Base-by-base conservation (phyloP, 2,888 invertebrate species). In the Boloria euphrosyne region DNA sequence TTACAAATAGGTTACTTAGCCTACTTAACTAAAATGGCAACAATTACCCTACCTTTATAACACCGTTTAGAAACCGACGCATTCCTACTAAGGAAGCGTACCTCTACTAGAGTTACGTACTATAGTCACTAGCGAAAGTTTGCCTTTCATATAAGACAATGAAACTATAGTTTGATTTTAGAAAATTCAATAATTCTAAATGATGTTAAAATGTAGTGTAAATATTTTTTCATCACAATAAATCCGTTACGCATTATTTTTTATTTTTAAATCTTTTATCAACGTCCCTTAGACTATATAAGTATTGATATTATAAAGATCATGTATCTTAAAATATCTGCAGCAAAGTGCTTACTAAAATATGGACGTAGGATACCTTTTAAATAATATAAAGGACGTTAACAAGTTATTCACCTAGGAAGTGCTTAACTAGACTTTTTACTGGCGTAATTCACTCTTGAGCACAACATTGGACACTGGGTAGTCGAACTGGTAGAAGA, bases 401-500 rank as follows among this genome's bases (percentile, higher is more conserved):
- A 13, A 22, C 13, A 46, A 16, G 22, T n/a, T 46, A 57, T 27
- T 46, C 16, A 18, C 44, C 5, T 57, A 46, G n/a, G 13, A 18
- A 5, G 44, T 7, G 46, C 46, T 46, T 57, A 57, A 46, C 44
- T 44, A n/a, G 16, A 27, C 22, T 16, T 43, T 27, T 57, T 57
- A 57, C n/a, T 57, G 44, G 3, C 46, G 44, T n/a, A 78, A 74
- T 4, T 72, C 83, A 53, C 75, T 87, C 80, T 92, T 92, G 54
- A 83, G 78, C 2, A 81, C 81, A 49, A 93, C 85, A 67, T 87
- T 82, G 72, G 87, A 94, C n/a, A 94, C 95, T 31, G 95, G 94
- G 83, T 95, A 95, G 74, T 93, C 93, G 84, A 94, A 95, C 76
- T 93, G 94, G 84, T 96, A 96, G 93, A 94, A 96, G 92, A 96